Evolutionary conservation across 2,888 invertebrate species (phyloP).

Genomic region (Syritta pipiens): DNA sequence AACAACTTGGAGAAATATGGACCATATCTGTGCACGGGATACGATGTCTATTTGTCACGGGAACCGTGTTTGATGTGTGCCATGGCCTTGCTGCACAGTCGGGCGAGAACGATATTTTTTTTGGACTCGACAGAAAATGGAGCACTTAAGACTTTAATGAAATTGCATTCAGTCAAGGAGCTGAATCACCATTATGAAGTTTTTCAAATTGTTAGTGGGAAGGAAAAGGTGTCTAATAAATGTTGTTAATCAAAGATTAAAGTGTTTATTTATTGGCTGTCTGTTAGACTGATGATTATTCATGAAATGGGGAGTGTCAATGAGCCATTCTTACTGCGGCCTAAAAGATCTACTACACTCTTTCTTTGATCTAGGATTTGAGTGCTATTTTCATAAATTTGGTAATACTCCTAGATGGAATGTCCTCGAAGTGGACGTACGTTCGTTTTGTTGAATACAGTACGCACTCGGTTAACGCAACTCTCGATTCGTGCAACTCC

Average conservation of each 20-base stretch:
- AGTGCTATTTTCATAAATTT: too few species aligned
- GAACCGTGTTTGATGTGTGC: constrained; percentile 98
- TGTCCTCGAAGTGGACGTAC: too few species aligned
- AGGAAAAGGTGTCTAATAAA: constrained; percentile 21
- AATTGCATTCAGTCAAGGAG: constrained; percentile 87
- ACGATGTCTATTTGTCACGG: constrained; percentile 88
- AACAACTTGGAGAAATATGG: constrained; percentile 80
- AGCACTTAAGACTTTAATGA: constrained; percentile 85
- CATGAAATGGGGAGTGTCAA: too few species aligned
- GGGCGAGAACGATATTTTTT: constrained; percentile 91
- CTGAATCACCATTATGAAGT: constrained; percentile 97
- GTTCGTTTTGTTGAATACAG: too few species aligned
- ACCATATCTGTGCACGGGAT: constrained; percentile 93
- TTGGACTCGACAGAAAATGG: constrained; percentile 82
- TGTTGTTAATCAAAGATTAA: constrained; percentile 6
- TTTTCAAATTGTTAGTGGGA: constrained; percentile 79
- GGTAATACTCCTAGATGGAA: too few species aligned
- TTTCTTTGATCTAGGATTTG: too few species aligned
- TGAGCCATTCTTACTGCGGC: too few species aligned
- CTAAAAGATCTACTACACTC: too few species aligned
- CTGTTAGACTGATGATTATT: too few species aligned
- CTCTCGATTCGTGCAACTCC: too few species aligned
- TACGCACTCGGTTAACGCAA: too few species aligned
- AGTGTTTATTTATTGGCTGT: too few species aligned
- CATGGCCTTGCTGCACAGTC: constrained; percentile 96